Base-by-base conservation (phyloP, 1,140 invertebrate species). In the Heliothis virescens region DNA sequence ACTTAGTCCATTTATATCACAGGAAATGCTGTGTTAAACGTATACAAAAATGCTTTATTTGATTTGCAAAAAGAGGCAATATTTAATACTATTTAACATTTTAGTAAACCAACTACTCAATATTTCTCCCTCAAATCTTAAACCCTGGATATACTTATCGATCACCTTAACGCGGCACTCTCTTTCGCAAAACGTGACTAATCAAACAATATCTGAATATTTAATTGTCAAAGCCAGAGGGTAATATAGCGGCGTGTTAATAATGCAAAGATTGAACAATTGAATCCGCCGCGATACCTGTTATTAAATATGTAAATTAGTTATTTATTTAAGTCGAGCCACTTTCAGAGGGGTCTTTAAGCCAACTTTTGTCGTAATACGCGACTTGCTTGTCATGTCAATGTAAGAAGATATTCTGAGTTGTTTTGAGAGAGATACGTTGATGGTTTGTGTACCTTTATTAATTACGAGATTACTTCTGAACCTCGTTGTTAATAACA, bases 231-330 rank as follows among this genome's bases (percentile, higher is more conserved):
- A 50, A 80, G 77, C 80, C 72, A 47, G 78, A 62, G 82, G 79
- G 82, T 85, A 88, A 85, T 83, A 72, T 55, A 53, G 67, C n/a
- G 47, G 15, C 47, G 62, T 77, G 82, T 85, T 88, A 83, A 86
- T 88, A 85, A 88, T 88, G 83, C 84, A 85, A 71, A 80, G 82
- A 83, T 82, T 80, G 57, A 74, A 83, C 87, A 88, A 87, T 88
- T 87, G 84, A 83, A 86, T 86, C 81, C 62, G 67, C 71, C 79
- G 77, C 79, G 84, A 84, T 88, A 88, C 87, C 84, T 88, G 87
- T 84, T 86, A 88, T 88, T 88, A 88, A 88, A 86, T 85, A 88
- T 88, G 87, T 76, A 88, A 87, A 88, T 88, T 82, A 88, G 87
- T 88, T 88, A 88, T 88, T 88, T 88, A 88, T 88, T 88, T 85